These are phyloP conservation scores for Tortrix viridana DNA, from an alignment of 2,888 invertebrate species.

Conservation along the genomic window DNA sequence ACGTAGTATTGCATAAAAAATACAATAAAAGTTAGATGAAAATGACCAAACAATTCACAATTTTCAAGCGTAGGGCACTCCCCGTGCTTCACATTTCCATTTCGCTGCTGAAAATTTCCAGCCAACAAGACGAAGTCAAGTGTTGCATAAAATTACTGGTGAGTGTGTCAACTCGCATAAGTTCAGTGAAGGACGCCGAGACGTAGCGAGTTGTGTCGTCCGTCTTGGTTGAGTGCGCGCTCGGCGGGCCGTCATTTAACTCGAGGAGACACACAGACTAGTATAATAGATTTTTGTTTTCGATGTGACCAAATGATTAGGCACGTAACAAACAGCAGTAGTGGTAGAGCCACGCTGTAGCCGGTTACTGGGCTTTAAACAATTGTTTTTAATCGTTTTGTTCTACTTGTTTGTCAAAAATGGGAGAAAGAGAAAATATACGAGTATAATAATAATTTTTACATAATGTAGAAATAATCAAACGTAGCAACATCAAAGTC, in stretches of 20 bases:
- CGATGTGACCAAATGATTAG: constrained; percentile 15
- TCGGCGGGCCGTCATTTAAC: constrained; percentile 47
- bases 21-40: no score
- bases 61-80: neutral
- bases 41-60: no score
- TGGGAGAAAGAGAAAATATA: no score
- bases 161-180: constrained; percentile 53
- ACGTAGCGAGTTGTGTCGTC: constrained; percentile 46
- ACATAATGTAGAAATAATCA: no score
- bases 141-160: constrained; percentile 48
- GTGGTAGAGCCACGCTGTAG: no score
- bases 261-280: constrained; percentile 42
- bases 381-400: no score
- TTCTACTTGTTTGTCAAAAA: no score
- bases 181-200: constrained; percentile 46
- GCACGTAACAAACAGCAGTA: no score
- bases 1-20: no score
- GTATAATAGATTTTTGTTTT: constrained; percentile 23
- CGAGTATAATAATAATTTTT: no score
- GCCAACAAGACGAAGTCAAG: constrained; percentile 41
- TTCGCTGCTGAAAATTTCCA: constrained; percentile 24
- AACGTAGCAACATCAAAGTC: no score
- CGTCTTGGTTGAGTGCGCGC: constrained; percentile 43
- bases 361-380: no score
- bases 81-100: constrained; percentile 9